Base-by-base conservation (phyloP, 2,797 vertebrate genomes). In the Danio tinwini region DNA sequence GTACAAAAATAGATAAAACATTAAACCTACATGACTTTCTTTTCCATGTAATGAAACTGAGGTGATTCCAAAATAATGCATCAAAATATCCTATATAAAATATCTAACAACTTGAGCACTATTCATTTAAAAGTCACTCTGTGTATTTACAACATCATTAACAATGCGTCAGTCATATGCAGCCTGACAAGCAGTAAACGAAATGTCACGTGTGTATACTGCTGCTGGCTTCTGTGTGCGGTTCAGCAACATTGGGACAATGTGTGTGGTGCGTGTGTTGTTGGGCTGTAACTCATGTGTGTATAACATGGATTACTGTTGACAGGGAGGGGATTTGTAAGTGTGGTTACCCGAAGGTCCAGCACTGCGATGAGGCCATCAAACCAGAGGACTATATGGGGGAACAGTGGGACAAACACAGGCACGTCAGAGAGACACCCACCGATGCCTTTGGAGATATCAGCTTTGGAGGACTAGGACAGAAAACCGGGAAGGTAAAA, bases 381-480 rank as follows among this genome's bases (percentile, higher is more conserved):
- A 93, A 92, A 70, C 88, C 94, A 0, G 89, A 92, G 3, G 21
- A 89, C 65, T 94, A 90, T 82, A 86, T 89, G 52, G 94, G 90
- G 2, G 87, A 91, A 82, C 78, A 87, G 0, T 98, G 97, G 96
- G 86, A 96, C 83, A 88, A 68, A 40, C 85, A 91, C 80, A 94
- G 84, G 73, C 96, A 98, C 5, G 76, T 96, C 69, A 89, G 80
- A 0, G 93, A 98, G 76, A 87, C 90, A 78, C 93, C 96, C 0
- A 99, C 96, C 0, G 96, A 99, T 0, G 97, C 98, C 17, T 99
- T 95, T 0, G 97, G 98, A 21, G 95, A 97, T 42, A 95, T 99
- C 40, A 88, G 49, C 82, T 98, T 99, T 81, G 88, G 69, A 0
- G 95, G 93, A 62, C 85, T 94, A 82, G 93, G 95, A 45, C 95